Evolutionary conservation across 1,140 invertebrate genomes (phyloP).

Genomic region (Heliothis subflexa): DNA sequence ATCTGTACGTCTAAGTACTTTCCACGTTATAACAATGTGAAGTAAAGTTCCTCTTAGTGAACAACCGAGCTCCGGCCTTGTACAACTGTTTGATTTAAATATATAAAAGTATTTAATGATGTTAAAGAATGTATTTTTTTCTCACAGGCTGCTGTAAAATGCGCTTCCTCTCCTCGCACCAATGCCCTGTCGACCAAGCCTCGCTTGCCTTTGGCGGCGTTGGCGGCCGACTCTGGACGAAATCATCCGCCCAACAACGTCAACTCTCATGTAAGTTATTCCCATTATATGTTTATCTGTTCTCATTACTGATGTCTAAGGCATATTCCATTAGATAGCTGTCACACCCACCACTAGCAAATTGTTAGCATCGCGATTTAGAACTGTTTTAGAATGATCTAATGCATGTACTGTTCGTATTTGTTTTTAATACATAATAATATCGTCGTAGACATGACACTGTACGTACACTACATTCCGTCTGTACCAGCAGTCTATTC

Average conservation of each 20-base stretch:
- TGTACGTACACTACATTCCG: not conserved
- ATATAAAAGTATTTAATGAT: not conserved
- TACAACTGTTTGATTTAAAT: not conserved
- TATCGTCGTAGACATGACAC: conserved; percentile 7
- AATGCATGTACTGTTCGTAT: conserved; percentile 20
- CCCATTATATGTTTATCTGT: conserved; percentile 11
- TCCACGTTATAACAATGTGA: conserved; percentile 21
- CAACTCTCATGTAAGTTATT: conserved; percentile 79
- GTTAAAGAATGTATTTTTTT: conserved; percentile 44
- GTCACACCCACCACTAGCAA: conserved; percentile 1
- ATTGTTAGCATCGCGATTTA: conserved; percentile 20
- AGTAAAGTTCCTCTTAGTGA: conserved; percentile 5
- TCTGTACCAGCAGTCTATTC: conserved; percentile 16
- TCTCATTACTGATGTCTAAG: not conserved
- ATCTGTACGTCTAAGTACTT: conserved; percentile 49
- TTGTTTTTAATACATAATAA: conserved; percentile 17
- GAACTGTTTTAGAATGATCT: conserved; percentile 9
- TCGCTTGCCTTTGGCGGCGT: conserved; percentile 75
- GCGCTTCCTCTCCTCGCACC: conserved; percentile 81
- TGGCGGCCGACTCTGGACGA: conserved; percentile 74
- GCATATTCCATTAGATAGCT: not conserved
- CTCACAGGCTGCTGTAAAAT: conserved; percentile 82
- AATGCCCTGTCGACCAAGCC: conserved; percentile 81
- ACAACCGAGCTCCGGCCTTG: not conserved
- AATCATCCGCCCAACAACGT: conserved; percentile 80